These are phyloP conservation scores for Hemicordylus capensis DNA, from an alignment of 2,113 vertebrate species.

Conservation along the genomic window DNA sequence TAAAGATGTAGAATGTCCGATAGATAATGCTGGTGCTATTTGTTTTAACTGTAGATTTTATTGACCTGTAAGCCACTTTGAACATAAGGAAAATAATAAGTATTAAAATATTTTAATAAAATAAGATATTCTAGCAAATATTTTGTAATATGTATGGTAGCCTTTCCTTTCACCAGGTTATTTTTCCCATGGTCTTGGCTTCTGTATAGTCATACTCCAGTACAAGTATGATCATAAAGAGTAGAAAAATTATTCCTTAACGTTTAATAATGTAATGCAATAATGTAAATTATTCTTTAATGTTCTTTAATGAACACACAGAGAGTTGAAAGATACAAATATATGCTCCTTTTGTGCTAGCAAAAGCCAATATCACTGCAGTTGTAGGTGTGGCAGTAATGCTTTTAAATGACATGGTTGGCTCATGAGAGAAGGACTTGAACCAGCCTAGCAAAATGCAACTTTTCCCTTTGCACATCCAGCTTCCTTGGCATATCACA, in stretches of 20 bases:
- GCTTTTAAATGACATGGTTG: background rate
- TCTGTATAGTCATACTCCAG: background rate
- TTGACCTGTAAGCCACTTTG: background rate
- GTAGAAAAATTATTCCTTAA: background rate
- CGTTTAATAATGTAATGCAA: no score
- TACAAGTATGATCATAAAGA: background rate
- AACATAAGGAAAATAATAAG: background rate
- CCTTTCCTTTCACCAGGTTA: background rate
- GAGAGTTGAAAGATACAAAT: background rate
- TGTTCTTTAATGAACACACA: background rate
- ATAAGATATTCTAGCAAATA: background rate
- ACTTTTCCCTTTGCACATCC: background rate
- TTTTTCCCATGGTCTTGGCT: background rate
- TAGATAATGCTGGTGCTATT: no score
- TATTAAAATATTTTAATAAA: background rate
- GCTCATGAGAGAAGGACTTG: background rate
- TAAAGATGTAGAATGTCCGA: no score
- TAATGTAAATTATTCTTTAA: no score
- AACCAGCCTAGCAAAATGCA: background rate
- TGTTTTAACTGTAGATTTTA: no score
- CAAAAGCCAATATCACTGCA: background rate
- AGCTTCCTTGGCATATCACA: background rate
- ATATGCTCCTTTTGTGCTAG: background rate
- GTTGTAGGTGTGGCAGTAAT: background rate
- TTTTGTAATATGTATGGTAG: no score